A percentile compares a stretch with the other conserved stretches of the same genome.
Evolutionary conservation across 2,797 vertebrate species (phyloP).

Genomic region (Spinibarbus caldwelli): DNA sequence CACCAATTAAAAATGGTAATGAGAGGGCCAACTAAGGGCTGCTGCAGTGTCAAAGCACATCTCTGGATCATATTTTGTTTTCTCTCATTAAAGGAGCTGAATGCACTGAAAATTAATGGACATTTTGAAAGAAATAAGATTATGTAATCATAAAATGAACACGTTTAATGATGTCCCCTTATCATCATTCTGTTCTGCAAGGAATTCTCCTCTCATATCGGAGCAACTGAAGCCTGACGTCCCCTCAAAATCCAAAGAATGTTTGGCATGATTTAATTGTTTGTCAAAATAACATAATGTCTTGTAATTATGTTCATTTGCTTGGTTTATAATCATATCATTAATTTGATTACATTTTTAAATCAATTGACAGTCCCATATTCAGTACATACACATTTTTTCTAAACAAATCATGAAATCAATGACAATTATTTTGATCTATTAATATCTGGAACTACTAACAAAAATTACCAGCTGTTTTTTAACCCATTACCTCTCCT

Average conservation of each 20-base stretch:
- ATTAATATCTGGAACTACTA: neutral
- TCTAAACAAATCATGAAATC: neutral
- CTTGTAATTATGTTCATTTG: neutral
- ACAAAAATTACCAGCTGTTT: neutral
- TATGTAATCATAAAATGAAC: neutral
- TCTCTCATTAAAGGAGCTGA: neutral
- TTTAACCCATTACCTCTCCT: neutral
- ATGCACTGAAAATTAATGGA: neutral
- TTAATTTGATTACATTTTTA: constrained; percentile 1
- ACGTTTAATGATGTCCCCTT: neutral
- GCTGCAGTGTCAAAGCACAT: neutral
- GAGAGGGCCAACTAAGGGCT: neutral
- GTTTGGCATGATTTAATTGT: neutral
- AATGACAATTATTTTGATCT: neutral
- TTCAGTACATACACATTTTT: neutral
- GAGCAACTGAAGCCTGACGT: neutral
- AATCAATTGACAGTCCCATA: neutral
- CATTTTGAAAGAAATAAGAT: neutral
- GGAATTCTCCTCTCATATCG: neutral
- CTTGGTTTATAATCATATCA: neutral
- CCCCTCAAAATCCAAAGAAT: neutral
- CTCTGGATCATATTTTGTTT: neutral
- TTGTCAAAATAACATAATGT: neutral
- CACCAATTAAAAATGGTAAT: neutral
- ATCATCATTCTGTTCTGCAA: neutral